These are phyloP conservation scores for Scatophagus argus DNA, from an alignment of 2,113 vertebrate species.

Conservation along the genomic window DNA sequence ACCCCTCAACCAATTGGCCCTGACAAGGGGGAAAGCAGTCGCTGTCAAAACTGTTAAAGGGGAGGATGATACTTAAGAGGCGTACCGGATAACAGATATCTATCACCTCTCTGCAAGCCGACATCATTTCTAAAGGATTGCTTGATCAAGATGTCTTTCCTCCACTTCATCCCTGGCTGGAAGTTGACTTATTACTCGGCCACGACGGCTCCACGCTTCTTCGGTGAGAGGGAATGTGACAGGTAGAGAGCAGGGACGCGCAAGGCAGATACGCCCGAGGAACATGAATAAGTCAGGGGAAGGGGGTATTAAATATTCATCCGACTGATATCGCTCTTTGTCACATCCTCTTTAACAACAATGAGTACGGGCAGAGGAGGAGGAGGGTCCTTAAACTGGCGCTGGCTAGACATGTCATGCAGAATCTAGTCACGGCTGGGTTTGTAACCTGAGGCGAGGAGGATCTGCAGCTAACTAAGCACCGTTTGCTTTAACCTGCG, in stretches of 20 bases:
- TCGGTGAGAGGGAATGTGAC: constrained; percentile 60
- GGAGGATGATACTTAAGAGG: constrained; percentile 79
- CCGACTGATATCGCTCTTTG: constrained; percentile 76
- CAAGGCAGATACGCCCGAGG: constrained; percentile 54
- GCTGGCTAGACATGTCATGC: constrained; percentile 64
- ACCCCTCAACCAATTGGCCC: constrained; percentile 86
- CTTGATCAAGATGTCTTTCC: constrained; percentile 72
- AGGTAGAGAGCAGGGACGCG: constrained; percentile 67
- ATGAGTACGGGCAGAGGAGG: constrained; percentile 66
- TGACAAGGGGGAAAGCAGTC: constrained; percentile 85
- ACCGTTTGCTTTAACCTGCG: constrained; percentile 63
- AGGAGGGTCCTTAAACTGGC: constrained; percentile 66
- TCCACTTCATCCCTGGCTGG: constrained; percentile 25
- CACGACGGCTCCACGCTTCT: constrained; percentile 63
- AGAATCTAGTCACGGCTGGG: constrained; percentile 61
- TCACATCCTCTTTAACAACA: constrained; percentile 82
- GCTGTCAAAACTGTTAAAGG: constrained; percentile 84
- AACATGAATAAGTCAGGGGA: constrained; percentile 81
- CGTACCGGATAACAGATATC: constrained; percentile 73
- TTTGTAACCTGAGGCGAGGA: constrained; percentile 63
- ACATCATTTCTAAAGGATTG: constrained; percentile 50
- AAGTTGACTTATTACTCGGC: constrained; percentile 70
- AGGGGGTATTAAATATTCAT: constrained; percentile 83
- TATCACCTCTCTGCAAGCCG: constrained; percentile 59
- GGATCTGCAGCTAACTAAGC: constrained; percentile 20